A percentile compares a stretch with the other conserved stretches of the same genome.
Evolutionary conservation across 2,113 vertebrate genomes (phyloP).

Genomic region (Falco punctatus): DNA sequence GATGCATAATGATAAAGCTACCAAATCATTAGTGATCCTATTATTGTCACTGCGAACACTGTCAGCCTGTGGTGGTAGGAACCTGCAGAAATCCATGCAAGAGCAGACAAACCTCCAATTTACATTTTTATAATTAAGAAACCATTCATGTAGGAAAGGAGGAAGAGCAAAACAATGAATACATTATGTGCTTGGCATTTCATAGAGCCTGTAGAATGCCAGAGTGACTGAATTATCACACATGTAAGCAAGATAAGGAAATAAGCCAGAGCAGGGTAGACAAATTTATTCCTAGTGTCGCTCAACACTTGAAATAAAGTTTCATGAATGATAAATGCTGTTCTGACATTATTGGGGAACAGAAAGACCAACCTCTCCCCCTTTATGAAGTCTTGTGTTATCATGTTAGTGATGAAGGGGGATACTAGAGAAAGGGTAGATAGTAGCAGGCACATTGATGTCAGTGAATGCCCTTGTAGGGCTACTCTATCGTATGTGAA

Average conservation of each 20-base stretch:
- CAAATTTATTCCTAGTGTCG: slow-evolving; percentile 3
- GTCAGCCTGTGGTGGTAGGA: neutral
- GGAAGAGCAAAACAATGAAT: slow-evolving; percentile 29
- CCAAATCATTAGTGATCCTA: neutral
- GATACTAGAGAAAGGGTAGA: neutral
- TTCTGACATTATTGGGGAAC: neutral
- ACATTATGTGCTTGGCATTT: slow-evolving; percentile 56
- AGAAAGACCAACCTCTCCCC: neutral
- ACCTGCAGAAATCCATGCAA: neutral
- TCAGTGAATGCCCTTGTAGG: neutral
- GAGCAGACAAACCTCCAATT: neutral
- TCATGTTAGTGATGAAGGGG: neutral
- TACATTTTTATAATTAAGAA: neutral
- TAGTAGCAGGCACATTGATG: fast-evolving
- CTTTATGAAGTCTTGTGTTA: neutral
- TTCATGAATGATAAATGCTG: neutral
- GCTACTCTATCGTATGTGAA: fast-evolving
- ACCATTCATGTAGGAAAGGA: neutral
- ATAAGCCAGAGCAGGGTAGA: neutral
- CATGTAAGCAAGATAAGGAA: neutral
- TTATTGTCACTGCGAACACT: neutral
- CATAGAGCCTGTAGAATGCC: neutral
- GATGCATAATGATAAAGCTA: neutral
- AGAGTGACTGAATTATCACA: neutral
- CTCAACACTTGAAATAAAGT: neutral